These are phyloP conservation scores for Chrysocyon brachyurus DNA, from an alignment of 2,797 vertebrate species.

Conservation along the genomic window DNA sequence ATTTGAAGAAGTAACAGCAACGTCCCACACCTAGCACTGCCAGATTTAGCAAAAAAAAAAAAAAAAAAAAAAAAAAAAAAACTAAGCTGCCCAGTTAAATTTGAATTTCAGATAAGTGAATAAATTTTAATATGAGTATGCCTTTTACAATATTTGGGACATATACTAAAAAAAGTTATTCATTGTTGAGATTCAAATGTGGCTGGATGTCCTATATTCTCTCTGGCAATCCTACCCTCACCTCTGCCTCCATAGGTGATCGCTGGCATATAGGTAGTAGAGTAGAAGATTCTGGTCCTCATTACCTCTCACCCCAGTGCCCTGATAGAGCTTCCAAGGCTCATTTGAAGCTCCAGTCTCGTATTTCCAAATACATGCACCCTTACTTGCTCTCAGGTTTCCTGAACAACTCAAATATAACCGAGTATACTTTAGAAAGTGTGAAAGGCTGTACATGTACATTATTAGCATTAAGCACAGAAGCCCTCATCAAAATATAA, in stretches of 20 bases:
- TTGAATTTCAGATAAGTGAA: background rate
- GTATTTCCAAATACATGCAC: background rate
- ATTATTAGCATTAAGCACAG: background rate
- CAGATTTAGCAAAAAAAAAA: background rate
- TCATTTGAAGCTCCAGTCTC: background rate
- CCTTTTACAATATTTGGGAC: background rate
- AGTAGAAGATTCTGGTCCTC: background rate
- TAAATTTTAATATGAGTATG: background rate
- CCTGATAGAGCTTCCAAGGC: background rate
- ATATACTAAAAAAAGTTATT: background rate
- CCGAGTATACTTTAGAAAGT: background rate
- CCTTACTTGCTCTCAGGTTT: background rate
- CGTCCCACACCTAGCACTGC: accelerated
- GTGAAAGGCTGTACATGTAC: background rate
- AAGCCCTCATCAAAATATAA: background rate
- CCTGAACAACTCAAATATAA: background rate
- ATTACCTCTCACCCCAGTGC: background rate
- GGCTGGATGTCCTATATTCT: background rate
- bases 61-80: background rate
- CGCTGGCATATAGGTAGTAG: background rate
- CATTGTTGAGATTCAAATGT: background rate
- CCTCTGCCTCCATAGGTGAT: background rate
- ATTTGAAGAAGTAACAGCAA: background rate
- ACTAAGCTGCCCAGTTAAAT: background rate
- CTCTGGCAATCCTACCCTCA: background rate